Evolutionary conservation across 2,888 invertebrate genomes (phyloP), one percentile per base, ranked within the genome.

Genomic region (Ennomos quercinarius): DNA sequence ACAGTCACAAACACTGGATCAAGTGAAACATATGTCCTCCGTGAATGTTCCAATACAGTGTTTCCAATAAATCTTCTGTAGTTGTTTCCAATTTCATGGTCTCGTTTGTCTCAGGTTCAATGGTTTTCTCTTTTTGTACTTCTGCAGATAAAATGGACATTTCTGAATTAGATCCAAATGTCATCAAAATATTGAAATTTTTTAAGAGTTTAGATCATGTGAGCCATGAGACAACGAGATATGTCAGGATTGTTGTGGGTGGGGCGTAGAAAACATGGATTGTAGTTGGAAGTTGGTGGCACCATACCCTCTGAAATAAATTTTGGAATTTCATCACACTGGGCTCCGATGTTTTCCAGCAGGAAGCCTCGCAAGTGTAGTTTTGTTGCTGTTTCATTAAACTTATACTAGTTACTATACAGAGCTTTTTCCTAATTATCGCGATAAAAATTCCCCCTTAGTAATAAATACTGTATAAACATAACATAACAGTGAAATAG

Each of bases 201-300:
- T 63, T 49, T 53, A 55, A 77, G 78, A 83, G 77, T 79, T 89
- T 93, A 94, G 77, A 94, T 93, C 91, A 94, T 94, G 85, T 94
- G 94, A 80, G 93, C 94, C 94, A 94, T 94, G 88, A 94, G 93
- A 90, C 94, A 93, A 84, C 94, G 93, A 85, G 94, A 93, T 83
- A 93, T 93, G 84, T 94, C 94, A 79, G 94, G 94, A 79, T 94
- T 93, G 91, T 91, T 92, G 92, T 93, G 93, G 72, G 93, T 93
- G 77, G 92, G 90, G 70, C 90, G 91, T 70, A 86, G 91, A 82
- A 89, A 86, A 85, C 91, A 88, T 78, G 89, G 89, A 72, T 87
- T 90, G 90, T 78, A 84, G 87, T 83, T 89, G 78, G 87, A 73
- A 77, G 89, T 83, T 77, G 91, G 70, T 84, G 89, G 89, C 90